These are phyloP conservation scores for Zelleria hepariella DNA, from an alignment of 2,888 invertebrate genomes.

Conservation along the genomic window DNA sequence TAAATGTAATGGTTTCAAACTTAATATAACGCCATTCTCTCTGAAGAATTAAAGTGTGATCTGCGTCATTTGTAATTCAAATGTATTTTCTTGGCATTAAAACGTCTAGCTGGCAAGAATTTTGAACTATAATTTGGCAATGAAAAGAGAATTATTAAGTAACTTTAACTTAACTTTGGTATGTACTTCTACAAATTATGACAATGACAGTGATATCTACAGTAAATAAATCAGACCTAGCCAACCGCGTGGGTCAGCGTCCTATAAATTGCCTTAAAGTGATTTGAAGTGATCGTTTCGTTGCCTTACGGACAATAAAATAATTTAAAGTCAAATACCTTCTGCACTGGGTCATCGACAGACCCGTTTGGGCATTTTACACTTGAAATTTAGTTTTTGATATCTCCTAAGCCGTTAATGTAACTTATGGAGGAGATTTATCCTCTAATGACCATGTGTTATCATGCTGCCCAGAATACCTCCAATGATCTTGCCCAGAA, in stretches of 20 bases:
- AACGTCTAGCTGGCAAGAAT: background rate
- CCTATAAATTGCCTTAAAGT: constrained; percentile 37
- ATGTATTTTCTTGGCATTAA: background rate
- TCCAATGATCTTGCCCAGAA: no score
- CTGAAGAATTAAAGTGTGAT: background rate
- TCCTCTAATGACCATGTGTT: no score
- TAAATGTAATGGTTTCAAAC: background rate
- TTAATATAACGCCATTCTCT: background rate
- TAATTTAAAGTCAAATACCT: constrained; percentile 25
- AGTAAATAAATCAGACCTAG: constrained; percentile 31
- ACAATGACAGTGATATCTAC: background rate
- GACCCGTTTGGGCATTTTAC: no score
- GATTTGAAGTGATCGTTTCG: constrained; percentile 33
- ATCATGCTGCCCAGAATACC: no score
- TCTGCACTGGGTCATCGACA: no score
- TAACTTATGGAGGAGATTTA: no score
- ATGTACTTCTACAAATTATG: no score
- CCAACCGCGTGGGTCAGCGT: constrained; percentile 47
- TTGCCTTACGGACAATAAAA: constrained; percentile 37
- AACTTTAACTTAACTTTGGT: no score
- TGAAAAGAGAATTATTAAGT: background rate
- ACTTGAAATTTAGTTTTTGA: no score
- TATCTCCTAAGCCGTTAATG: no score
- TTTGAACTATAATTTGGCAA: background rate
- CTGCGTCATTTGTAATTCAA: background rate